These are phyloP conservation scores for Drosophila aff. DNA, from an alignment of 1,140 invertebrate genomes.

Conservation along the genomic window DNA sequence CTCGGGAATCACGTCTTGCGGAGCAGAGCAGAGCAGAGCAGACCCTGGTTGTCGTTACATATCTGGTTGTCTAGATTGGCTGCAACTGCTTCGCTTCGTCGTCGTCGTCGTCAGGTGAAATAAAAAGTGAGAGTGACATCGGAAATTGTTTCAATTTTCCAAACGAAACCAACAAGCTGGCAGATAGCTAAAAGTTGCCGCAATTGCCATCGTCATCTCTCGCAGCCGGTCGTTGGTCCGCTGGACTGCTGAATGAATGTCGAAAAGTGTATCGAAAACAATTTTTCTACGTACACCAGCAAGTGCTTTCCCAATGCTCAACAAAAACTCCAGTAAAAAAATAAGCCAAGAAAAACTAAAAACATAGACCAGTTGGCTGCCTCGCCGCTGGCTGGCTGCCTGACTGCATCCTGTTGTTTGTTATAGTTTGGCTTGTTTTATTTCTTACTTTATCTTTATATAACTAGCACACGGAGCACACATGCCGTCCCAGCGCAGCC, in stretches of 20 bases:
- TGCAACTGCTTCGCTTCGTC: conserved; percentile 27
- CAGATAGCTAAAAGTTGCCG: conserved; percentile 67
- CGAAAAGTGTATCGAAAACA: conserved; percentile 83
- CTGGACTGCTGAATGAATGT: conserved; percentile 73
- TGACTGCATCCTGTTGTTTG: conserved; percentile 79
- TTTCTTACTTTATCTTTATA: conserved; percentile 80
- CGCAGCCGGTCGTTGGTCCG: conserved; percentile 56
- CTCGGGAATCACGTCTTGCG: conserved; percentile 68
- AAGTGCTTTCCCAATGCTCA: conserved; percentile 66
- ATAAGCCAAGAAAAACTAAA: conserved; percentile 29
- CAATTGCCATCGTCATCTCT: conserved; percentile 62
- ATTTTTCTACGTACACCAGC: conserved; percentile 70
- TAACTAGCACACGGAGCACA: conserved; percentile 63
- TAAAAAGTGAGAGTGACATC: conserved; percentile 85
- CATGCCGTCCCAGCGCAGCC: conserved; percentile 26
- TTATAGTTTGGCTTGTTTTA: conserved; percentile 77
- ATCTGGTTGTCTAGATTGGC: conserved; percentile 82
- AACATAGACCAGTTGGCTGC: conserved; percentile 57
- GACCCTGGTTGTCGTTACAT: conserved; percentile 74
- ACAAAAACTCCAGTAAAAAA: conserved; percentile 4
- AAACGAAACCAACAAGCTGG: conserved; percentile 75
- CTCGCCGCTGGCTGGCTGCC: conserved; percentile 32
- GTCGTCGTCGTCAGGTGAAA: conserved; percentile 61
- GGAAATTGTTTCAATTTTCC: conserved; percentile 85
- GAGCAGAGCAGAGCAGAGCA: conserved; percentile 26